These are phyloP conservation scores for Manacus vitellinus DNA, from an alignment of 2,113 vertebrate species.

Conservation along the genomic window DNA sequence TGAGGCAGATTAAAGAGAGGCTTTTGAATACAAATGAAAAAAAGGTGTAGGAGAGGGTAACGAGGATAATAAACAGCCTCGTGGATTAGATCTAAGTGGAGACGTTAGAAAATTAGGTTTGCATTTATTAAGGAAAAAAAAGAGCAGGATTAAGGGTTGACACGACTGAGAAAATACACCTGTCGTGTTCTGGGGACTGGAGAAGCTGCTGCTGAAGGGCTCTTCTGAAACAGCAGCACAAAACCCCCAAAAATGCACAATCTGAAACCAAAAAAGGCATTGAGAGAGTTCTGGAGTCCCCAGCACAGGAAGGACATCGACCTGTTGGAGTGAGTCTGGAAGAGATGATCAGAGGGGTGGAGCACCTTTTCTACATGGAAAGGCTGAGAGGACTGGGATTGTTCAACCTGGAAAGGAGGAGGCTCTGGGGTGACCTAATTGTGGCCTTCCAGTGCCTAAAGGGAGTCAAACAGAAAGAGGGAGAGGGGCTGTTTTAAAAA, in stretches of 20 bases:
- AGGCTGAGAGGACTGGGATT: not conserved
- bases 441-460: not conserved
- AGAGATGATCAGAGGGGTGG: not conserved
- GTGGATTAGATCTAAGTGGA: slow-evolving; percentile 62
- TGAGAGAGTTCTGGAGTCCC: not conserved
- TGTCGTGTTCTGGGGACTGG: not conserved
- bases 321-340: not conserved
- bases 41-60: slow-evolving; percentile 22
- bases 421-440: not conserved
- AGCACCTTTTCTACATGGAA: not conserved
- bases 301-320: not conserved
- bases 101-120: slow-evolving; percentile 49
- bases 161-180: accelerated
- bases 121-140: not conserved
- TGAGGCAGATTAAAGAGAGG: slow-evolving; percentile 34
- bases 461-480: no score
- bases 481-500: no score
- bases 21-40: slow-evolving; percentile 27
- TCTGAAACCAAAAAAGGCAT: not conserved
- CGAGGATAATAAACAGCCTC: slow-evolving; percentile 45
- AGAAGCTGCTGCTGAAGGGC: not conserved
- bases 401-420: not conserved
- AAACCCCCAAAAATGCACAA: accelerated
- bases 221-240: not conserved
- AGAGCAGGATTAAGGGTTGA: not conserved